Evolutionary conservation across 1,140 invertebrate species (phyloP), one percentile per base, ranked within the genome.

Genomic region (Charaxes varanes): DNA sequence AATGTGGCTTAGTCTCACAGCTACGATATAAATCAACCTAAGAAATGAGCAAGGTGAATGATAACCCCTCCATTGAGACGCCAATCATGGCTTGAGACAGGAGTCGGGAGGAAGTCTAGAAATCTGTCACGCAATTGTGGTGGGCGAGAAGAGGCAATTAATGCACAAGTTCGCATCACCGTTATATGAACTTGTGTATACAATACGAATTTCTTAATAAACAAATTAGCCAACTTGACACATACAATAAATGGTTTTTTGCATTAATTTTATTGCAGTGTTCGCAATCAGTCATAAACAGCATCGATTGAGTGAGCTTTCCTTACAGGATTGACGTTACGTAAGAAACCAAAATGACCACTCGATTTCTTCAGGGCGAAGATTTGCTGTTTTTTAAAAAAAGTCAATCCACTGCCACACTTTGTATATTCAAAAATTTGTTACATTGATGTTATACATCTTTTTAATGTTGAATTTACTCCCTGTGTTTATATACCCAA

Each of bases 111-210:
- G 69, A 68, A 70, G 51, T 47, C 50, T 55, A 47, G 52, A 49
- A 55, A 56, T 63, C 61, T 62, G 62, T 69, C 61, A 63, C 58
- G 56, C 46, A 57, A 45, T 34, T 41, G 19, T 44, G 59, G 70
- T 77, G 63, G 69, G 69, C 67, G 69, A 65, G 53, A 65, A 53
- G 47, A 60, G 43, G 62, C 59, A 73, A 77, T 77, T 80, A 77
- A 64, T 38, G 42, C 13, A 12, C 6, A 27, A 10, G 3, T n/a
- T 13, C 27, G 7, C 27, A 16, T 16, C 27, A n/a, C 27, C 2
- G n/a, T 11, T n/a, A 30, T 30, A 15, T 30, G 3, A n/a, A 30
- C 15, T 15, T 2, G 10, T 23, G n/a, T 23, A 6, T 3, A 7
- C 21, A 23, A 8, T 23, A 5, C 5, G 18, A 24, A 1, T 24